Conservation (phyloP, 2,888 invertebrate species). For the Andrena praecox region DNA sequence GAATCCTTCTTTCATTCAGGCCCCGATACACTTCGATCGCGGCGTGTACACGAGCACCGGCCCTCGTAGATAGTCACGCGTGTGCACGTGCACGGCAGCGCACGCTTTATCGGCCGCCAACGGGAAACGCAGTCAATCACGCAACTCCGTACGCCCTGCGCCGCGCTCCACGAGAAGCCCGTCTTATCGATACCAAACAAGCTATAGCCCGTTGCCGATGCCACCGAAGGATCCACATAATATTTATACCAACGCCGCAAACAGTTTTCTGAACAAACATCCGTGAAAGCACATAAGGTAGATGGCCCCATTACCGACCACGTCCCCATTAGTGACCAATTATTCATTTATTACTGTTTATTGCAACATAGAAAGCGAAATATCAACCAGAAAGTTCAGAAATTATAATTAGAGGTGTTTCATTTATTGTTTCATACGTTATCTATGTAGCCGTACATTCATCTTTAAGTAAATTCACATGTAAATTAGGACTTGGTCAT, state of each 20-base stretch:
- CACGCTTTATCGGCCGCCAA: constrained; percentile 5
- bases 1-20: constrained; percentile 78
- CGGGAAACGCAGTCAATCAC: constrained; percentile 1
- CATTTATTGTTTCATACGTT: too few relatives aligned
- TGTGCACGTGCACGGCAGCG: constrained; percentile 40
- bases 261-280: too few relatives aligned
- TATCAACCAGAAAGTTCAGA: too few relatives aligned
- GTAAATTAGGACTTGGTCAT: too few relatives aligned
- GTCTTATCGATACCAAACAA: background rate
- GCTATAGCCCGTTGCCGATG: background rate
- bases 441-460: too few relatives aligned
- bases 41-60: constrained; percentile 33
- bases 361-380: too few relatives aligned
- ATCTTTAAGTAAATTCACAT: too few relatives aligned
- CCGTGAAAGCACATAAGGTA: background rate
- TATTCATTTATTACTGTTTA: too few relatives aligned
- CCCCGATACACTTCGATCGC: constrained; percentile 75
- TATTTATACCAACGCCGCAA: too few relatives aligned
- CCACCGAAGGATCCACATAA: background rate
- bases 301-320: too few relatives aligned
- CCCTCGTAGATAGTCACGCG: constrained; percentile 46
- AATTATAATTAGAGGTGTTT: too few relatives aligned
- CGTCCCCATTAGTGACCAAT: too few relatives aligned
- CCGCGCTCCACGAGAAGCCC: background rate
- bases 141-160: background rate